Percentiles rank a stretch among this genome's conserved stretches.
These are phyloP conservation scores for Xenops minutus DNA, from an alignment of 2,797 vertebrate species.

Conservation along the genomic window DNA sequence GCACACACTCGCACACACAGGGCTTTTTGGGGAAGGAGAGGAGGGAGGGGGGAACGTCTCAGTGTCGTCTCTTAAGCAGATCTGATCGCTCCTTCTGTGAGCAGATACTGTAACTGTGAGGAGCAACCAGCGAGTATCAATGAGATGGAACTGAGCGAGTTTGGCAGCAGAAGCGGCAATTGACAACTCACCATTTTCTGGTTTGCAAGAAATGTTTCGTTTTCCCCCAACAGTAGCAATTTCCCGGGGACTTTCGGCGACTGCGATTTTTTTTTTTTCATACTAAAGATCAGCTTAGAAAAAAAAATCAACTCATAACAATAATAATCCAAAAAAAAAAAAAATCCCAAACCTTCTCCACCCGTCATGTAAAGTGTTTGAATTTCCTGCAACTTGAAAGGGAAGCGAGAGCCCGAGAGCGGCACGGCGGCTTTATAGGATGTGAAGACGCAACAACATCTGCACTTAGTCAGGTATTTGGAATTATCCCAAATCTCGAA, in stretches of 20 bases:
- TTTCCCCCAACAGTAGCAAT: slow-evolving; percentile 67
- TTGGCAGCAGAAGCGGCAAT: slow-evolving; percentile 75
- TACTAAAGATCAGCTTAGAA: slow-evolving; percentile 68
- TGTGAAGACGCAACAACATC: slow-evolving; percentile 69
- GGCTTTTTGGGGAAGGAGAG: background rate
- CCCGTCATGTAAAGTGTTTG: slow-evolving; percentile 59
- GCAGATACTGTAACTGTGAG: slow-evolving; percentile 65
- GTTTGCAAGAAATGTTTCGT: slow-evolving; percentile 74
- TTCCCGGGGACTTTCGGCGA: slow-evolving; percentile 63
- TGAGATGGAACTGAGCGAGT: slow-evolving; percentile 73
- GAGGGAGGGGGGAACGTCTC: background rate
- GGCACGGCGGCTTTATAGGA: slow-evolving; percentile 60
- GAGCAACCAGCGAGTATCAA: slow-evolving; percentile 64
- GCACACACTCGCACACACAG: slow-evolving; percentile 4
- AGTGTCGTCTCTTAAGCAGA: slow-evolving; percentile 43
- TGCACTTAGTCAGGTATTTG: slow-evolving; percentile 73
- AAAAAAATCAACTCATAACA: slow-evolving; percentile 60
- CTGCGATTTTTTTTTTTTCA: slow-evolving; percentile 41
- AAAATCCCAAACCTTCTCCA: slow-evolving; percentile 55
- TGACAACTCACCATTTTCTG: slow-evolving; percentile 83
- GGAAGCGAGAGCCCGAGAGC: slow-evolving; percentile 41
- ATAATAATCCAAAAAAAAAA: background rate
- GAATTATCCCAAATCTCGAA: slow-evolving; percentile 73
- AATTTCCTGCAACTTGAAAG: slow-evolving; percentile 73
- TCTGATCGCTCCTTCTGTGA: slow-evolving; percentile 67